A percentile compares a stretch with the other conserved stretches of the same genome.
Conservation (phyloP, 2,888 invertebrate species). For the Nymphalis c-album region DNA sequence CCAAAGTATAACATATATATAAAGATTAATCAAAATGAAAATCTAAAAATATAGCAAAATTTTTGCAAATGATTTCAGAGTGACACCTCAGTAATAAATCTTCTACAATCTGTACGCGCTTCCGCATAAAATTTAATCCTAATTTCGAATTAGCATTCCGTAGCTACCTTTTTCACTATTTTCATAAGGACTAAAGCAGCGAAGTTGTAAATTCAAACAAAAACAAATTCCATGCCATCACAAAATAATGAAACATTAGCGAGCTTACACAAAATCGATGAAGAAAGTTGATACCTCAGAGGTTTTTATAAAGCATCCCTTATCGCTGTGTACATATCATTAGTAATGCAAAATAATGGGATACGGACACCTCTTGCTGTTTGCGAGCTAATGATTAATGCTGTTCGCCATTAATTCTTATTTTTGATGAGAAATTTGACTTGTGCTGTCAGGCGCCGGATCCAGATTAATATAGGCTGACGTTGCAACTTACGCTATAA, state of each 20-base stretch:
- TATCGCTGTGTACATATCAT: conserved; percentile 79
- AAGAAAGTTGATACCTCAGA: conserved; percentile 61
- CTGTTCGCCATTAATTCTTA: conserved; percentile 80
- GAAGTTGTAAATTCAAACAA: conserved; percentile 31
- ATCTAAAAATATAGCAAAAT: conserved; percentile 5
- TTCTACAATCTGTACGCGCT: conserved; percentile 59
- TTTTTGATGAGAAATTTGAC: conserved; percentile 82
- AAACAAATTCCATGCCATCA: conserved; percentile 27
- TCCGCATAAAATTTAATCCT: conserved; percentile 61
- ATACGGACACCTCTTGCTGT: conserved; percentile 81
- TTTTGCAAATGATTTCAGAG: conserved; percentile 40
- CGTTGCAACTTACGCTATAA: conserved; percentile 74
- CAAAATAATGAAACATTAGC: conserved; percentile 44
- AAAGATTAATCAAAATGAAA: not conserved
- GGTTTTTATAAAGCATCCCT: conserved; percentile 71
- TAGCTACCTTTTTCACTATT: conserved; percentile 37
- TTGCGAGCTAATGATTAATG: conserved; percentile 80
- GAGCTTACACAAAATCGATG: conserved; percentile 50
- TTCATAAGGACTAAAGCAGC: conserved; percentile 31
- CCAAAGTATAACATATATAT: not conserved
- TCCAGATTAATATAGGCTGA: conserved; percentile 80
- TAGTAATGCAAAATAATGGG: conserved; percentile 82
- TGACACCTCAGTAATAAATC: conserved; percentile 68
- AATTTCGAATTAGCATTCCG: conserved; percentile 61
- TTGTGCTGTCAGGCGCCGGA: conserved; percentile 78